These are phyloP conservation scores for Chironomus tepperi DNA, from an alignment of 1,140 invertebrate genomes.

Conservation along the genomic window DNA sequence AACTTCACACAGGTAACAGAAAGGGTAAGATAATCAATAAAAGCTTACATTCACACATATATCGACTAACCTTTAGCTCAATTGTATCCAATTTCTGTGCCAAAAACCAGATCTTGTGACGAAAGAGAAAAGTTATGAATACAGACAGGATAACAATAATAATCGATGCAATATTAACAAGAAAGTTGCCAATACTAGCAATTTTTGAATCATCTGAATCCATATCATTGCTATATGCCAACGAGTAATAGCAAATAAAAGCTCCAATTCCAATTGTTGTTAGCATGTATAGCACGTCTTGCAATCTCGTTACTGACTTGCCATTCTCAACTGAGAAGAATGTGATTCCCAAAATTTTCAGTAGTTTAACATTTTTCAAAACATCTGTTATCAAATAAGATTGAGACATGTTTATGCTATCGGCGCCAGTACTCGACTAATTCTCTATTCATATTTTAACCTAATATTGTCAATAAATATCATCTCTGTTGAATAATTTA, in stretches of 20 bases:
- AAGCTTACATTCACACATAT: background rate
- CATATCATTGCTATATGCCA: background rate
- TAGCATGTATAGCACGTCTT: background rate
- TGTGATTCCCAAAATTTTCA: background rate
- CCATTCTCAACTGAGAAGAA: background rate
- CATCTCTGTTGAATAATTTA: background rate
- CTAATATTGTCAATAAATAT: background rate
- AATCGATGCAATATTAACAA: background rate
- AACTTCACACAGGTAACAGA: no score
- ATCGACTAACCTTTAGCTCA: background rate
- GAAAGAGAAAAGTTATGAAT: background rate
- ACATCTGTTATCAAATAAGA: background rate
- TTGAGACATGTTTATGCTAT: background rate
- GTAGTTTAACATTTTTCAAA: background rate
- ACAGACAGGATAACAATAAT: background rate
- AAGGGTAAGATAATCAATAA: background rate
- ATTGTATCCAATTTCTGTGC: background rate
- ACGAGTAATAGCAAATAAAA: background rate
- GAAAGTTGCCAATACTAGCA: background rate
- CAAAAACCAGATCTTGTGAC: background rate
- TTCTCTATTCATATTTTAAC: background rate
- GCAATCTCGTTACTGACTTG: background rate
- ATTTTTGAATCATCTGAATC: background rate
- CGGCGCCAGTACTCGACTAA: conserved; percentile 6
- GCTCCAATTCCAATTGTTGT: background rate